Evolutionary conservation across 2,797 vertebrate genomes (phyloP).

Genomic region (Fistularia commersonii): DNA sequence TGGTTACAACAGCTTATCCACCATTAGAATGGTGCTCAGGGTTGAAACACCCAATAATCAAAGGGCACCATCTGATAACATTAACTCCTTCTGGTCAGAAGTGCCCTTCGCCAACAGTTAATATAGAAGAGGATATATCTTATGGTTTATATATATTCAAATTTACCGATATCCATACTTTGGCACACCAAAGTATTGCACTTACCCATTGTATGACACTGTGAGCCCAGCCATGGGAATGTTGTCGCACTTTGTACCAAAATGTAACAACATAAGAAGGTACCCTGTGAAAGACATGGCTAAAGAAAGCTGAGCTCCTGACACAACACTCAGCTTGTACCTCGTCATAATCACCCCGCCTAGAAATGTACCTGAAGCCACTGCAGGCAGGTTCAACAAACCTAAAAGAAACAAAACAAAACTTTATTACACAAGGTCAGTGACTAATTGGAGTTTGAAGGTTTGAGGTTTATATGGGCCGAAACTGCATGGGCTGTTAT

Average conservation of each 20-base stretch:
- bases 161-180: neutral
- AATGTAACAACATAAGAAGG: constrained; percentile 74
- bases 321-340: constrained; percentile 78
- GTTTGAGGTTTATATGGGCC: no score
- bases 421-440: no score
- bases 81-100: no score
- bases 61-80: no score
- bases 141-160: no score
- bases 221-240: constrained; percentile 79
- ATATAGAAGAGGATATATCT: no score
- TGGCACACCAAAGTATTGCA: neutral
- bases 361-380: constrained; percentile 79
- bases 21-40: no score
- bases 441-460: no score
- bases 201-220: constrained; percentile 79
- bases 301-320: constrained; percentile 78
- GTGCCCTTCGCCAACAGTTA: no score
- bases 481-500: no score
- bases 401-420: constrained; percentile 59
- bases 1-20: no score
- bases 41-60: no score
- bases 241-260: constrained; percentile 79
- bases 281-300: constrained; percentile 71
- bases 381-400: constrained; percentile 75
- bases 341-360: constrained; percentile 84